Percentiles rank a stretch among this genome's conserved stretches.
phyloP scores from a whole-genome alignment of 2,888 invertebrate species.

The Neoitamus cyanurus region DNA sequence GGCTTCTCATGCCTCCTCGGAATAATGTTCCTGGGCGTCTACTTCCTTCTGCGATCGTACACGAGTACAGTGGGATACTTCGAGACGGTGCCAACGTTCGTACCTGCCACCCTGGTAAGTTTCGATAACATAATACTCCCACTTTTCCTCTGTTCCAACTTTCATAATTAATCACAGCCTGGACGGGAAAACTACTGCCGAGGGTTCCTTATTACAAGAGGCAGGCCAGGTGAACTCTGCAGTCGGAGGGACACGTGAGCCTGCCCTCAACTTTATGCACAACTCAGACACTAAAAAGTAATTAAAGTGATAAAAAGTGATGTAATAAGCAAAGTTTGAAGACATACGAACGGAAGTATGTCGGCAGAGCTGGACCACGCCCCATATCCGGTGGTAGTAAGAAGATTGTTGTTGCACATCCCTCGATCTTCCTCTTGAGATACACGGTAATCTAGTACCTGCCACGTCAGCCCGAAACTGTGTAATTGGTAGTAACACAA shows the following conservation, averaged over 20 bases:
- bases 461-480: conserved; percentile 21
- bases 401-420: not conserved
- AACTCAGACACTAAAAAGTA: conserved; percentile 28
- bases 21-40: conserved; percentile 79
- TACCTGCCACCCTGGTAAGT: conserved; percentile 89
- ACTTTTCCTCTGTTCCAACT: not conserved
- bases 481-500: conserved; percentile 38
- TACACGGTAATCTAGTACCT: conserved; percentile 11
- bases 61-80: conserved; percentile 80
- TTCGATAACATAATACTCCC: not conserved
- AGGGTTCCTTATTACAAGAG: not conserved
- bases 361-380: not conserved
- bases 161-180: conserved; percentile 18
- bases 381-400: not conserved
- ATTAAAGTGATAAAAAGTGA: conserved; percentile 35
- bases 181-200: not conserved
- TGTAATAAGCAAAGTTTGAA: conserved; percentile 24
- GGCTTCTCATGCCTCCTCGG: conserved; percentile 79
- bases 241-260: not conserved
- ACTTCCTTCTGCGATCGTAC: conserved; percentile 79
- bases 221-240: not conserved
- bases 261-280: not conserved
- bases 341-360: not conserved
- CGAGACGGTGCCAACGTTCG: conserved; percentile 95
- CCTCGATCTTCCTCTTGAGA: not conserved